Evolutionary conservation across 2,113 vertebrate genomes (phyloP), one percentile per base, ranked within the genome.

Genomic region (Edolisoma coerulescens): DNA sequence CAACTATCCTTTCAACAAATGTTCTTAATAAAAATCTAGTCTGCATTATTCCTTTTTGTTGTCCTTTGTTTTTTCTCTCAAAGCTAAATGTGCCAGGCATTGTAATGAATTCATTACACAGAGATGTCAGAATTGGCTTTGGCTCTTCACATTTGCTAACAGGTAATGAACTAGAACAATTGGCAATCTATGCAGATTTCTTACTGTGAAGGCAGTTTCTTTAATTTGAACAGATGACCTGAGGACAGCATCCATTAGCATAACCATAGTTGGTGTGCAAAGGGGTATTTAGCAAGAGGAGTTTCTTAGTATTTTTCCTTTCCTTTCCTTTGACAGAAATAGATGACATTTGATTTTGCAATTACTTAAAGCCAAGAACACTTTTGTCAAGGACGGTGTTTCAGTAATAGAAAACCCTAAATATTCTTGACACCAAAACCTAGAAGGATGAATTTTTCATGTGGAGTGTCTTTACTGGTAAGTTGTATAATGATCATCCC

Each of bases 101-200:
- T 60, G 42, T 80, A 92, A 94, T 77, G 68, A 88, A 93, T 92
- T 88, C 71, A 80, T 94, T 90, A 61, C 73, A 65, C n/a, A 13
- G 18, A 63, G 64, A 93, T 93, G 83, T 92, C 83, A 92, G 69
- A 89, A 61, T 41, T 84, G 91, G 69, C 86, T 95, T 89, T 81
- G 86, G 42, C 53, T 92, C 61, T 87, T 84, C 86, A 80, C 71
- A 37, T 95, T 93, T 95, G 68, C 91, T 69, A 84, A 70, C 52
- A 95, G 71, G 86, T 92, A 95, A 96, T 92, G 90, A 90, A 74
- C 71, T 86, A 90, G 89, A 97, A 93, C 90, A 95, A 63, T 20
- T 95, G 95, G 82, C 86, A 81, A 6, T 81, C 73, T 74, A 39
- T 87, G 86, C 80, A 70, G 73, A 80, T 96, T 95, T 95, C 93